phyloP scores from a whole-genome alignment of 2,797 vertebrate species.

The Lagocephalus sceleratus region DNA sequence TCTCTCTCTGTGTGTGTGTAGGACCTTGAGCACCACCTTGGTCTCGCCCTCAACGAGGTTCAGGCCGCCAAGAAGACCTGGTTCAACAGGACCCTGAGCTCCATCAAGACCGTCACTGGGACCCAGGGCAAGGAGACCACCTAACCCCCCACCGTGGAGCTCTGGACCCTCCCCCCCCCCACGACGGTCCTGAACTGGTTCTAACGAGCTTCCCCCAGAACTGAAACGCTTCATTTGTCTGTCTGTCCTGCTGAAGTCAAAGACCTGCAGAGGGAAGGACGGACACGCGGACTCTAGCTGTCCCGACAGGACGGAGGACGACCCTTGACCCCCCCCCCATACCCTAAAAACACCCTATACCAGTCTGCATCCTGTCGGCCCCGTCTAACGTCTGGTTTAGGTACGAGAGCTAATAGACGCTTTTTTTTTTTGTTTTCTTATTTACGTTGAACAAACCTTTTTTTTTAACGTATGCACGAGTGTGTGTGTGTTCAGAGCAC shows the following conservation, averaged over 20 bases:
- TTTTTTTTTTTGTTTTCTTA: conserved; percentile 75
- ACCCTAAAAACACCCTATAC: conserved; percentile 80
- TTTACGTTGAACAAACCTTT: conserved; percentile 77
- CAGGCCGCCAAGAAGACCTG: conserved; percentile 99
- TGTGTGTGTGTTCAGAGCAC: conserved; percentile 15
- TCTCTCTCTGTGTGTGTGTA: conserved; percentile 53
- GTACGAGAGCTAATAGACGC: conserved; percentile 76
- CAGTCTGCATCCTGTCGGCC: conserved; percentile 24
- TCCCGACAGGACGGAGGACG: conserved; percentile 60
- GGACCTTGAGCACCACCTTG: conserved; percentile 97
- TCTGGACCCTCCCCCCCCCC: conserved; percentile 8
- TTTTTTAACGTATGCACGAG: conserved; percentile 58
- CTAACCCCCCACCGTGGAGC: conserved; percentile 66
- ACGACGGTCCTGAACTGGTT: conserved; percentile 76
- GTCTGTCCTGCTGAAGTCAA: conserved; percentile 88
- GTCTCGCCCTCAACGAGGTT: conserved; percentile 92
- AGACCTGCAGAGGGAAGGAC: conserved; percentile 48
- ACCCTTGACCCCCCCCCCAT: conserved; percentile 74
- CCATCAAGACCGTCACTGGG: conserved; percentile 98
- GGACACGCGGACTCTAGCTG: conserved; percentile 55
- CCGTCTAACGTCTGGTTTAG: conserved; percentile 56
- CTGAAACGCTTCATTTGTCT: conserved; percentile 62
- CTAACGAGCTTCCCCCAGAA: conserved; percentile 25
- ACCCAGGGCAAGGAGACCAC: conserved; percentile 97
- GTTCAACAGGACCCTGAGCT: conserved; percentile 98